A percentile compares a stretch with the other conserved stretches of the same genome.
Evolutionary conservation across 2,888 invertebrate species (phyloP).

Genomic region (Lathronympha strigana): DNA sequence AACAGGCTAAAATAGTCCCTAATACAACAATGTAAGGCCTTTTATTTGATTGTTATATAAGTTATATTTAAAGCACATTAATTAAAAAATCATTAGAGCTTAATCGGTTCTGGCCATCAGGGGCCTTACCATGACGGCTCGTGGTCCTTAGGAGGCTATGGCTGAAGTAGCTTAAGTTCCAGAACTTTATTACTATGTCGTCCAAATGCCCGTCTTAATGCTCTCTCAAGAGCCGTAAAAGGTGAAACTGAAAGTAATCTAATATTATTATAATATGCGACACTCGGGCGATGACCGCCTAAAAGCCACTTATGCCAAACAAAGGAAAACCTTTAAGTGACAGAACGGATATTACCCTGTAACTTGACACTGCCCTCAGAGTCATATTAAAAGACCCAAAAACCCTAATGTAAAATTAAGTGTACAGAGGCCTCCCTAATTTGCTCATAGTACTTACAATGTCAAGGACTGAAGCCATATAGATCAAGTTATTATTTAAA

Average conservation of each 20-base stretch:
- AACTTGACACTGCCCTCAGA: constrained; percentile 17
- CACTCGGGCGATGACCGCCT: background rate
- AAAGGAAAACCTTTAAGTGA: constrained; percentile 53
- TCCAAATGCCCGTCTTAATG: no score
- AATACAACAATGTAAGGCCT: background rate
- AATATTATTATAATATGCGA: background rate
- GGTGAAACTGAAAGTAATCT: no score
- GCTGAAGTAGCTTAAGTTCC: no score
- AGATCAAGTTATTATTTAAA: constrained; percentile 46
- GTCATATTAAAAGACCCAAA: constrained; percentile 5
- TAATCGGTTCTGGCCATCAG: background rate
- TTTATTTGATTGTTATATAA: background rate
- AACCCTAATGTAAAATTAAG: background rate
- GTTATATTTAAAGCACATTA: background rate
- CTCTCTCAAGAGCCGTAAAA: no score
- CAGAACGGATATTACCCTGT: constrained; percentile 52
- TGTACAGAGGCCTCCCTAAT: constrained; percentile 32
- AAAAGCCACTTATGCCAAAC: constrained; percentile 15
- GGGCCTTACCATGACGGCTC: no score
- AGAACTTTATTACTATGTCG: no score
- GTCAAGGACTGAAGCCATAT: constrained; percentile 50
- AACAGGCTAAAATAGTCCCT: background rate
- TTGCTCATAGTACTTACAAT: constrained; percentile 46
- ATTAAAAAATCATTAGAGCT: constrained; percentile 2
- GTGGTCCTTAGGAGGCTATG: no score